Base-by-base conservation (phyloP, 2,888 invertebrate genomes). In the Melikaiella ostensackeni region DNA sequence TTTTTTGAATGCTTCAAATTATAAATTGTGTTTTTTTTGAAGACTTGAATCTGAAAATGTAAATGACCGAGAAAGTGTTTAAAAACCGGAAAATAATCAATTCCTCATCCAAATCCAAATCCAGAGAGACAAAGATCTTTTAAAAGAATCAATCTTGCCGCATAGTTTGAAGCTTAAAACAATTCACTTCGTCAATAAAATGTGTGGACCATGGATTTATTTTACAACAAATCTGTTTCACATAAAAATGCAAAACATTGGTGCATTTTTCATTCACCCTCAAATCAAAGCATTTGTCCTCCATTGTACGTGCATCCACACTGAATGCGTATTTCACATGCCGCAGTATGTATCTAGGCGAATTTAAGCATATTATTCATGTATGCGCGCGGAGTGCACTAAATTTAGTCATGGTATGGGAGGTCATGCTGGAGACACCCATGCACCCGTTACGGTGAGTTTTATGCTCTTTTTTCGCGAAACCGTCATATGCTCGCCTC, bases 361-460 rank as follows among this genome's bases (percentile, higher is more conserved):
- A 88, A 87, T 88, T 85, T 84, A 79, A 75, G 84, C 83, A 83
- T 79, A 83, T 88, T 88, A 89, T 89, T 88, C 88, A 88, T 88
- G 84, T 85, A 89, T 88, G 87, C 89, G 83, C 80, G 79, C 76
- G 74, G 81, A 86, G 85, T 86, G 84, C 86, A 88, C 87, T 89
- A 89, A 89, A 89, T 90, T 89, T 88, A 85, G 88, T 88, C 88
- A 86, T 82, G 86, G 84, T 80, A 77, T 66, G 84, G 84, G 84
- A 87, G 85, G 86, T 87, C 86, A 86, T 85, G 85, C 80, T 82
- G 82, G 83, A 85, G 85, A 87, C 85, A 87, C 84, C 87, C 84
- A 75, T 62, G 76, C 66, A 81, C 82, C 30, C 83, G 80, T 84
- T 79, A 86, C 83, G 81, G 83, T 81, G 84, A 80, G 84, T 89